phyloP scores from a whole-genome alignment of 2,113 vertebrate species.

The Scolopax mira region DNA sequence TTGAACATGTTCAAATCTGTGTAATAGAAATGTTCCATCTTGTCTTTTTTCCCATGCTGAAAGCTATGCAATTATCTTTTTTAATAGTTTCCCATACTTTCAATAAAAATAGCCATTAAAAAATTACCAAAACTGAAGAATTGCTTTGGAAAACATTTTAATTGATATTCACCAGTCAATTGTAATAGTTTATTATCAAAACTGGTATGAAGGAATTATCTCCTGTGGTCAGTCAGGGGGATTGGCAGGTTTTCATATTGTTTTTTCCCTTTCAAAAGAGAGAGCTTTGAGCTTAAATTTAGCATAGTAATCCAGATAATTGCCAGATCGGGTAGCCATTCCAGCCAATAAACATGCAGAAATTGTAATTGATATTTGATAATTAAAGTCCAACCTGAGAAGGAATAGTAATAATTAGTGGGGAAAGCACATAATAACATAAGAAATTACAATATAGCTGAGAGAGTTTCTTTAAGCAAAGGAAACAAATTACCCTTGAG shows the following conservation, averaged over 20 bases:
- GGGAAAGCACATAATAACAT: not conserved
- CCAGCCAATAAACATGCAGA: conserved; percentile 6
- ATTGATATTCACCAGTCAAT: conserved; percentile 30
- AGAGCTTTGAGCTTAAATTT: not conserved
- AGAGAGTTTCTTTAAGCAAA: conserved; percentile 14
- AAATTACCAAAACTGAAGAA: not conserved
- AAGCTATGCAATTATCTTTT: conserved; percentile 17
- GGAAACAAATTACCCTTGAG: not conserved
- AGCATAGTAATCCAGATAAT: not conserved
- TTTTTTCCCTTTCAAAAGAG: not conserved
- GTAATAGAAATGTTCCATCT: not conserved
- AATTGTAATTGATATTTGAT: conserved; percentile 29
- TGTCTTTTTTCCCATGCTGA: not conserved
- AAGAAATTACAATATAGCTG: not conserved
- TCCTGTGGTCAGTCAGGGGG: not conserved
- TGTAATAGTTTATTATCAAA: conserved; percentile 53
- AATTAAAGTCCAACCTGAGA: conserved; percentile 37
- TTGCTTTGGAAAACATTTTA: conserved; percentile 34
- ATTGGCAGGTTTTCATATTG: not conserved
- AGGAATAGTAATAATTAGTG: conserved; percentile 25
- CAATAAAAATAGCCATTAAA: conserved; percentile 53
- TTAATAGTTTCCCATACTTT: not conserved
- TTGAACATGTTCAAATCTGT: not conserved
- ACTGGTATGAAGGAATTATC: not conserved
- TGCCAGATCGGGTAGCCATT: not conserved